Evolutionary conservation across 2,797 vertebrate genomes (phyloP).

Genomic region (Phaenicophaeus curvirostris): DNA sequence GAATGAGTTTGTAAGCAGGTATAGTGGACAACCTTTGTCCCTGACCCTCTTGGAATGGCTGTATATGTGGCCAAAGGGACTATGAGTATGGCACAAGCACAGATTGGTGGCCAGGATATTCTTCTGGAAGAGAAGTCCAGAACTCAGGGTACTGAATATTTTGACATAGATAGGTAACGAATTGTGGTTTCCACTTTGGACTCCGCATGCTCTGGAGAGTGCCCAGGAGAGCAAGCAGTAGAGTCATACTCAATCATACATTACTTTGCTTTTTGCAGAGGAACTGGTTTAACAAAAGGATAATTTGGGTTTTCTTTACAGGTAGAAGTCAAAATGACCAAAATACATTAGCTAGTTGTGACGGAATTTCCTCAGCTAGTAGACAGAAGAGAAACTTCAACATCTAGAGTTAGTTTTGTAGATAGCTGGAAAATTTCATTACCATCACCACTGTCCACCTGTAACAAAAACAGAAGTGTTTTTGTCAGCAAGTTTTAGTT

Average conservation of each 20-base stretch:
- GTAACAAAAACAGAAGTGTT: background rate
- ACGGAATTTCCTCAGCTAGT: background rate
- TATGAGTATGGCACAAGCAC: rapidly evolving
- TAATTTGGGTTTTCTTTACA: background rate
- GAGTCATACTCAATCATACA: background rate
- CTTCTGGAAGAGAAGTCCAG: background rate
- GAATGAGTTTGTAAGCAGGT: background rate
- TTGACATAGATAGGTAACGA: background rate
- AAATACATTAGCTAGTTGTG: background rate
- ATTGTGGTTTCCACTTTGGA: background rate
- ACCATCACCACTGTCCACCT: background rate
- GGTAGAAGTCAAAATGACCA: background rate
- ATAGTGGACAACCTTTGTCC: background rate
- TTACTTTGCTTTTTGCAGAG: background rate
- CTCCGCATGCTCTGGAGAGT: background rate
- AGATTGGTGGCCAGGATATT: background rate
- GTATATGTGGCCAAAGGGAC: background rate
- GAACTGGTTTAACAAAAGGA: background rate
- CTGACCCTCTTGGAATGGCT: background rate
- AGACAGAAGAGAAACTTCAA: background rate
- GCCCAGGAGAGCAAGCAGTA: background rate
- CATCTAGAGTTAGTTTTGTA: background rate
- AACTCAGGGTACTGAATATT: background rate
- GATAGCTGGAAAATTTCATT: background rate
- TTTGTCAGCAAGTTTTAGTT: background rate